Conservation (phyloP, 2,888 invertebrate species). For the Rapana venosa region DNA sequence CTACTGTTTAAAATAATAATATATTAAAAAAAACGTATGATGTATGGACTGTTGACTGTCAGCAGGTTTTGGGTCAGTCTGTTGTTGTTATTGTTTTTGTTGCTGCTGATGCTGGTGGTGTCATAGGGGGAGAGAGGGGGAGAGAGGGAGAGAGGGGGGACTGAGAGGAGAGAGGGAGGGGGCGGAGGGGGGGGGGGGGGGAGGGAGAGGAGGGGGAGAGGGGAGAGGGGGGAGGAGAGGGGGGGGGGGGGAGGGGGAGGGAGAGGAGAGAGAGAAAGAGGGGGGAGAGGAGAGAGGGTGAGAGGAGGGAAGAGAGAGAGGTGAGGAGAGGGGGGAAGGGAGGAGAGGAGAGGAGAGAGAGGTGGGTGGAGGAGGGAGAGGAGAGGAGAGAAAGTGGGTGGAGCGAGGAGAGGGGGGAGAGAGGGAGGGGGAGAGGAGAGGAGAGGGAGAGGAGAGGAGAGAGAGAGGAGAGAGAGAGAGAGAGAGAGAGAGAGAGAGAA, state of each 20-base stretch:
- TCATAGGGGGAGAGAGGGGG: background rate
- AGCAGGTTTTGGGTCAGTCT: no score
- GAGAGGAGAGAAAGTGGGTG: background rate
- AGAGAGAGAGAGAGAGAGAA: background rate
- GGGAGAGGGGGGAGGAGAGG: background rate
- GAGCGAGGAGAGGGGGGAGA: background rate
- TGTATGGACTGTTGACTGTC: no score
- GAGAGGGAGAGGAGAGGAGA: background rate
- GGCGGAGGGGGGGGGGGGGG: background rate
- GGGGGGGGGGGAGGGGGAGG: background rate
- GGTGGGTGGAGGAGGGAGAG: no score
- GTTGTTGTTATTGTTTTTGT: background rate
- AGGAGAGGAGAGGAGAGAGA: background rate
- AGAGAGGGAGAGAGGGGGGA: slow-evolving; percentile 1
- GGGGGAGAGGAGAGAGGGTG: background rate
- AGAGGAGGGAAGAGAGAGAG: background rate
- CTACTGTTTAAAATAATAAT: no score
- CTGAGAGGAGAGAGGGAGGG: background rate
- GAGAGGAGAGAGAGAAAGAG: background rate
- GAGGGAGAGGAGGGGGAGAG: background rate
- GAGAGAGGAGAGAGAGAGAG: background rate
- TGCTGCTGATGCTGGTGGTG: background rate
- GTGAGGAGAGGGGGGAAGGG: background rate
- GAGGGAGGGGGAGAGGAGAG: background rate
- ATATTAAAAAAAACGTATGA: no score